A percentile compares a stretch with the other conserved stretches of the same genome.
Conservation (phyloP, 1,140 invertebrate species). For the Ericerus pela region DNA sequence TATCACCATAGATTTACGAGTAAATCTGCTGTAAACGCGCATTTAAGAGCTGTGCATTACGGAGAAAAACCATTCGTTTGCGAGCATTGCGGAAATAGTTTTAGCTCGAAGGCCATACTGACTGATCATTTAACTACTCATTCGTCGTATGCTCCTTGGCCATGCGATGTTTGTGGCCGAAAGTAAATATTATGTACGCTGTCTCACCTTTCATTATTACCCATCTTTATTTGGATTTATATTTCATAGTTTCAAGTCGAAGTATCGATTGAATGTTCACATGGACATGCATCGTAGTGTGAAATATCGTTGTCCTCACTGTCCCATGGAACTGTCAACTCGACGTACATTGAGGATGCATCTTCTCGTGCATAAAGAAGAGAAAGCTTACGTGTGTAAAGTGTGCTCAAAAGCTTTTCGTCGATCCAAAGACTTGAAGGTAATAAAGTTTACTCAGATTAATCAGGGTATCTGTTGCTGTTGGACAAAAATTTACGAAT, state of each 20-base stretch:
- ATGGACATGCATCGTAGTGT: conserved; percentile 32
- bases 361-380: conserved; percentile 32
- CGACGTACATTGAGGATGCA: conserved; percentile 34
- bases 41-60: conserved; percentile 33
- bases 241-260: conserved; percentile 28
- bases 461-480: too few species aligned
- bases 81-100: conserved; percentile 33
- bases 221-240: too few species aligned
- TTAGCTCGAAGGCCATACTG: conserved; percentile 32
- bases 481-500: not conserved
- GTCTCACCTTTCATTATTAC: not conserved
- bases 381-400: conserved; percentile 32
- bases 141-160: conserved; percentile 33
- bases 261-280: conserved; percentile 28
- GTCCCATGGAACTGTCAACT: conserved; percentile 33
- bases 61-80: conserved; percentile 33
- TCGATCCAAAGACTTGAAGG: conserved; percentile 22
- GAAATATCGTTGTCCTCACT: conserved; percentile 32
- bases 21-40: conserved; percentile 24
- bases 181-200: conserved; percentile 20
- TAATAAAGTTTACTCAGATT: conserved; percentile 1
- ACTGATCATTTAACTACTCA: conserved; percentile 35
- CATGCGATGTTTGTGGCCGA: conserved; percentile 32
- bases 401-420: conserved; percentile 32
- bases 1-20: conserved; percentile 21